phyloP scores from a whole-genome alignment of 1,140 invertebrate genomes.

The Araneus ventricosus region DNA sequence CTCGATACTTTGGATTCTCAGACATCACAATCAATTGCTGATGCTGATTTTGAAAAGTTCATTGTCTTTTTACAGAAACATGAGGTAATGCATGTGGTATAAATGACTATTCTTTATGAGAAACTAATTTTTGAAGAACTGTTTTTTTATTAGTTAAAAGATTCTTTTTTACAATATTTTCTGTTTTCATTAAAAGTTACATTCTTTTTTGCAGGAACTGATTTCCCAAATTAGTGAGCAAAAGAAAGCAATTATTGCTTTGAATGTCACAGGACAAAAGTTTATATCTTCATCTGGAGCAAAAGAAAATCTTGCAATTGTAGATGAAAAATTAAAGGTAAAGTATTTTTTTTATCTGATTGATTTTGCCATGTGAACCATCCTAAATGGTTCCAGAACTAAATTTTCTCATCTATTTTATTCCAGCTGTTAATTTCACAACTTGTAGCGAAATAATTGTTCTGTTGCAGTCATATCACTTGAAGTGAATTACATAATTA shows the following conservation, averaged over 20 bases:
- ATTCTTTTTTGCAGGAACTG: constrained; percentile 20
- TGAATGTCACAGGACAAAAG: constrained; percentile 44
- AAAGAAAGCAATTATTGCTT: constrained; percentile 46
- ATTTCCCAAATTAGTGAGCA: constrained; percentile 38
- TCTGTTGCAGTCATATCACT: no score
- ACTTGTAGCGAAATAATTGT: no score
- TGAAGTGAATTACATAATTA: no score
- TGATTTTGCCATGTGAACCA: no score
- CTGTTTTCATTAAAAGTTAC: not conserved
- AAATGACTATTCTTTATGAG: not conserved
- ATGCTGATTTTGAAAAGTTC: constrained; percentile 49
- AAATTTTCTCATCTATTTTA: no score
- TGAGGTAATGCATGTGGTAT: constrained; percentile 53
- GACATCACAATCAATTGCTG: not conserved
- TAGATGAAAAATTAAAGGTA: constrained; percentile 66
- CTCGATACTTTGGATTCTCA: constrained; percentile 3
- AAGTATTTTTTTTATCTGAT: not conserved
- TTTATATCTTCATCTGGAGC: constrained; percentile 27
- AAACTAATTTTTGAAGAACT: no score
- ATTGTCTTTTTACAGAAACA: constrained; percentile 48
- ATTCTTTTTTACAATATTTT: not conserved
- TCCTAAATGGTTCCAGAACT: no score
- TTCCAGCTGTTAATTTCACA: no score
- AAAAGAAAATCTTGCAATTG: not conserved
- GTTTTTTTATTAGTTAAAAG: not conserved